Evolutionary conservation across 2,797 vertebrate species (phyloP).

Genomic region (Chaetophractus vellerosus): DNA sequence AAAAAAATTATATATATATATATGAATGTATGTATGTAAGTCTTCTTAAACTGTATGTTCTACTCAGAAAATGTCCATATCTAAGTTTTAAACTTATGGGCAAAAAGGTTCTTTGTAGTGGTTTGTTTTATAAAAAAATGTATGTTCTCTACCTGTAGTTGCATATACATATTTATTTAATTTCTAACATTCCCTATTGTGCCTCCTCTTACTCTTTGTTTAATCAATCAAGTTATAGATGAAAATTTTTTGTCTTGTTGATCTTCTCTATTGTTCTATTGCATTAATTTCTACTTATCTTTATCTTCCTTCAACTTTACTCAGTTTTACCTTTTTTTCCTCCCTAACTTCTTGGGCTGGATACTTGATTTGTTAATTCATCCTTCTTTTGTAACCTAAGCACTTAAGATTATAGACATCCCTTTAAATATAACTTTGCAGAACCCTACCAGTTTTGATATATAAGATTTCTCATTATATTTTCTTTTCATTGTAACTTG

Average conservation of each 20-base stretch:
- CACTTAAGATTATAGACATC: background rate
- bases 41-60: slow-evolving; percentile 4
- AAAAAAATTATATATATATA: no score
- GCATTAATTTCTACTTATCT: background rate
- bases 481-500: background rate
- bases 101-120: slow-evolving; percentile 1
- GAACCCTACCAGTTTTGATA: background rate
- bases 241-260: background rate
- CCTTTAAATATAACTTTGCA: background rate
- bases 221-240: background rate
- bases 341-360: slow-evolving; percentile 23
- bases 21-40: no score
- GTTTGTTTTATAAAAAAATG: background rate
- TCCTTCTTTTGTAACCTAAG: background rate
- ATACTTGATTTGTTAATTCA: background rate
- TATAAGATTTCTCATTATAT: background rate
- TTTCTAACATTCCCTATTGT: background rate
- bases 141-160: background rate
- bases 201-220: background rate
- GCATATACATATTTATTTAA: background rate
- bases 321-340: background rate
- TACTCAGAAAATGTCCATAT: background rate
- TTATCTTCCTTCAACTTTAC: slow-evolving; percentile 51
- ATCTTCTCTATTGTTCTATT: background rate
- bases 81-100: background rate